Conservation (phyloP, 2,113 vertebrate genomes). For the Bubalus kerabau region DNA sequence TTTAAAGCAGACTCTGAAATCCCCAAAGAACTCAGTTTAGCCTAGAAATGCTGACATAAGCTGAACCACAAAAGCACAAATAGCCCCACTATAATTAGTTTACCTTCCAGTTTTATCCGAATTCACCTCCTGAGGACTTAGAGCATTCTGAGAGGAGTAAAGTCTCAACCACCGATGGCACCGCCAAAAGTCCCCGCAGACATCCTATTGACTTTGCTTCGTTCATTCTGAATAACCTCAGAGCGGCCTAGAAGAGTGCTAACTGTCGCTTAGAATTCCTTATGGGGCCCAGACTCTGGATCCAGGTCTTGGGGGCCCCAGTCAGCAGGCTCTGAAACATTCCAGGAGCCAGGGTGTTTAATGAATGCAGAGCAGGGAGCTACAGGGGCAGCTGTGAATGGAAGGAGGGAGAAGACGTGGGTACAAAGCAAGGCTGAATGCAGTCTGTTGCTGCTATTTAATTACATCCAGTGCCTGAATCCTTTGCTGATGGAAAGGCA, state of each 20-base stretch:
- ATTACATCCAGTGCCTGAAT: neutral
- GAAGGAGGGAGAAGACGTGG: neutral
- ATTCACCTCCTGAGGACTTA: conserved; percentile 65
- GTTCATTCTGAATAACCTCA: conserved; percentile 39
- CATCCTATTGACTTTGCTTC: conserved; percentile 67
- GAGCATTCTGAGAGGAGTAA: conserved; percentile 66
- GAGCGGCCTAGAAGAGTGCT: conserved; percentile 36
- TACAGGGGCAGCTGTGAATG: conserved; percentile 42
- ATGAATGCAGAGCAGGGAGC: neutral
- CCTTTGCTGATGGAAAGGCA: conserved; percentile 14
- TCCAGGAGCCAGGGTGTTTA: neutral
- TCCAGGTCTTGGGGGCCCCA: neutral
- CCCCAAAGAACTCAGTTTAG: conserved; percentile 42
- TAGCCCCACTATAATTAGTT: conserved; percentile 59
- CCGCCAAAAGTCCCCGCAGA: conserved; percentile 54
- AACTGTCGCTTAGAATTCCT: conserved; percentile 25
- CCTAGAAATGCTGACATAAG: conserved; percentile 61
- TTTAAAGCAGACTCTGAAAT: conserved; percentile 34
- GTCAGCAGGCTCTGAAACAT: neutral
- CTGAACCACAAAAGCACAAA: conserved; percentile 54
- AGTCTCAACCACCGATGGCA: conserved; percentile 58
- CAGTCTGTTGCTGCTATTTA: neutral
- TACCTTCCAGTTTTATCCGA: conserved; percentile 73
- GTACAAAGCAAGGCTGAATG: neutral
- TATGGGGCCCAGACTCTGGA: neutral